Conservation (phyloP, 1,140 invertebrate species). For the Agrypnia vestita region DNA sequence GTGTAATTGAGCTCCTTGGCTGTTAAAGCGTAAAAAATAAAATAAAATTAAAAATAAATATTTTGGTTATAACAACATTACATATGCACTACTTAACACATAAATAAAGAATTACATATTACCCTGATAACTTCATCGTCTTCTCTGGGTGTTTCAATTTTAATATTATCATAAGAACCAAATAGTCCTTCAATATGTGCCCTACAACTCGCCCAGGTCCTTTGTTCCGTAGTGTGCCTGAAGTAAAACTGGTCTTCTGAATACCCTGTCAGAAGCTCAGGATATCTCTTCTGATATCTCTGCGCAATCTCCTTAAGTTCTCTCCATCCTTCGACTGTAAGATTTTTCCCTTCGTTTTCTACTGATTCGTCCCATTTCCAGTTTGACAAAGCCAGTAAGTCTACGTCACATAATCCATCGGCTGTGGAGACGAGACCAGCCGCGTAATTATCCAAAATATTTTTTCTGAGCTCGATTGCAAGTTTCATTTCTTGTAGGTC, state of each 20-base stretch:
- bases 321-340: constrained; percentile 46
- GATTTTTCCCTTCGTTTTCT: constrained; percentile 29
- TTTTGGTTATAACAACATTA: too few species aligned
- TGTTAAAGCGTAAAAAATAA: neutral
- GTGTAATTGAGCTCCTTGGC: too few species aligned
- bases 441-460: constrained; percentile 49
- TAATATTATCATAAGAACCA: constrained; percentile 69
- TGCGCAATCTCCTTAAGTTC: constrained; percentile 46
- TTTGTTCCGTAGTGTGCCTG: constrained; percentile 78
- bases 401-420: constrained; percentile 24
- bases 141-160: constrained; percentile 63
- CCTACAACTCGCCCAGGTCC: constrained; percentile 78
- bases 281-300: constrained; percentile 46
- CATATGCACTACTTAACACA: neutral
- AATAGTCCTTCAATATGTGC: constrained; percentile 80
- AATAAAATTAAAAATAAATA: neutral
- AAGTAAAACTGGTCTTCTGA: constrained; percentile 70
- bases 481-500: constrained; percentile 68
- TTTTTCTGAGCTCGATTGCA: constrained; percentile 65
- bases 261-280: constrained; percentile 38
- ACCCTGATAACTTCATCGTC: constrained; percentile 69
- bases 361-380: constrained; percentile 52
- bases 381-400: constrained; percentile 33
- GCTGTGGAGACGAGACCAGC: neutral
- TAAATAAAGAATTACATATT: neutral